Percentiles rank a stretch among this genome's conserved stretches.
phyloP scores from a whole-genome alignment of 2,113 vertebrate species.

The Clarias gariepinus region DNA sequence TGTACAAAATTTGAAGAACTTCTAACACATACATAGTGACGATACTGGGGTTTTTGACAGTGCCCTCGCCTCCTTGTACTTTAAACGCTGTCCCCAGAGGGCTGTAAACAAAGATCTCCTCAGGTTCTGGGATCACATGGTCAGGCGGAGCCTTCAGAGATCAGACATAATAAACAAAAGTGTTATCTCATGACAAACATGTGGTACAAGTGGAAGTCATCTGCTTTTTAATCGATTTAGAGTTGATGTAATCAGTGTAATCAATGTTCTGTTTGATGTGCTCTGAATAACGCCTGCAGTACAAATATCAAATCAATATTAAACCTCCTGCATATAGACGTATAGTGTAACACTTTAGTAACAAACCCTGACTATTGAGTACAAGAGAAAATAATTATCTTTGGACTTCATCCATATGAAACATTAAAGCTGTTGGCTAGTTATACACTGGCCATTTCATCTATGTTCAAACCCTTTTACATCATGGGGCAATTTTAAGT shows the following conservation, averaged over 20 bases:
- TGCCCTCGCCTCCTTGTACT: slow-evolving; percentile 75
- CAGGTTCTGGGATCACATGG: slow-evolving; percentile 87
- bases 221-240: not conserved
- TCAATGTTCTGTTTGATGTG: not conserved
- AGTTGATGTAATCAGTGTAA: not conserved
- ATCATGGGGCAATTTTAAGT: not conserved
- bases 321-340: not conserved
- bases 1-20: not conserved
- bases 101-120: slow-evolving; percentile 91
- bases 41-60: slow-evolving; percentile 87
- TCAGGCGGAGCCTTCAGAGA: slow-evolving; percentile 85
- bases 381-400: slow-evolving; percentile 8
- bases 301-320: not conserved
- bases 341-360: not conserved
- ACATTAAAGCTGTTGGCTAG: not conserved
- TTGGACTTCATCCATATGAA: not conserved
- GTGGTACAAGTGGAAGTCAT: not conserved
- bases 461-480: not conserved
- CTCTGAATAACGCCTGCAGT: no score
- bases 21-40: slow-evolving; percentile 87
- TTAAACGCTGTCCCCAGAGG: slow-evolving; percentile 92
- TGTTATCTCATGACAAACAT: not conserved
- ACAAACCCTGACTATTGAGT: not conserved
- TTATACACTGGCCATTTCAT: not conserved
- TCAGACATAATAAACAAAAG: slow-evolving; percentile 10